Percentiles rank a stretch among this genome's conserved stretches.
These are phyloP conservation scores for Malachius bipustulatus DNA, from an alignment of 2,888 invertebrate genomes.

Conservation along the genomic window DNA sequence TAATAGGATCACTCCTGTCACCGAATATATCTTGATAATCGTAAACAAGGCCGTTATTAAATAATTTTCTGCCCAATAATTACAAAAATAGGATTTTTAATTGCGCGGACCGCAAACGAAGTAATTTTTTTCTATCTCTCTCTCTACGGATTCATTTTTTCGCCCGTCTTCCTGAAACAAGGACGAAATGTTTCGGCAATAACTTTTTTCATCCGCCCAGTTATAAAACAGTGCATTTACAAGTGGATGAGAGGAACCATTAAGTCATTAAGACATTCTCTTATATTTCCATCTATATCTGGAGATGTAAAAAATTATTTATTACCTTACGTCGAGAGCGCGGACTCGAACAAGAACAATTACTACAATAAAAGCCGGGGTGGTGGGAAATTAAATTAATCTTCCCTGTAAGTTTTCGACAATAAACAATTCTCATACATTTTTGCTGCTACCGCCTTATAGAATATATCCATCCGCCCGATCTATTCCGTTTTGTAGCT, in stretches of 20 bases:
- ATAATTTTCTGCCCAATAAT: slow-evolving; percentile 13
- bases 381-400: no score
- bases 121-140: neutral
- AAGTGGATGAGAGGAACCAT: slow-evolving; percentile 11
- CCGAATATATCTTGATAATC: neutral
- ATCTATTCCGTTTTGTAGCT: no score
- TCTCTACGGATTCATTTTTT: neutral
- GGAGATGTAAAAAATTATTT: no score
- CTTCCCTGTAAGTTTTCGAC: no score
- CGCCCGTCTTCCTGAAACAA: neutral
- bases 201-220: neutral
- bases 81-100: slow-evolving; percentile 15
- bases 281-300: no score
- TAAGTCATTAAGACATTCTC: slow-evolving; percentile 15
- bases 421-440: no score
- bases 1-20: no score
- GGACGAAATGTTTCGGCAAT: slow-evolving; percentile 1
- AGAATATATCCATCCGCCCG: no score
- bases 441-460: no score
- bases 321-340: no score
- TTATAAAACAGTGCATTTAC: slow-evolving; percentile 11
- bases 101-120: slow-evolving; percentile 13
- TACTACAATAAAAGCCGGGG: no score
- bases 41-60: slow-evolving; percentile 11
- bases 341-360: no score